Conservation (phyloP, 2,888 invertebrate genomes). For the Arctia plantaginis region DNA sequence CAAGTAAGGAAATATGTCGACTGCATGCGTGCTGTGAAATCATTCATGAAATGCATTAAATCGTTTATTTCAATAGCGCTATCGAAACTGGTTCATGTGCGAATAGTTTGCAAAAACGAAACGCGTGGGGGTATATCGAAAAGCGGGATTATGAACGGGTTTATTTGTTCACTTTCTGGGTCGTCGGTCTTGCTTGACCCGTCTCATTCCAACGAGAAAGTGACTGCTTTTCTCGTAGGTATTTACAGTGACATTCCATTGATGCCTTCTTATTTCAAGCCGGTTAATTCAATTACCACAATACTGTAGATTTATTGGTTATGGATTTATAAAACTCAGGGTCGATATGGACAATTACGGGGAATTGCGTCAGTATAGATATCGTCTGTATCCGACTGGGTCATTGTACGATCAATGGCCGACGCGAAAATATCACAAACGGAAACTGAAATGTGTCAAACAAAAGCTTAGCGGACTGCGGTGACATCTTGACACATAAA, state of each 20-base stretch:
- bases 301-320: conserved; percentile 13
- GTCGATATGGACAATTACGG: conserved; percentile 19
- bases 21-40: conserved; percentile 17
- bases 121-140: conserved; percentile 64
- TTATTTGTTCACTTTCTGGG: conserved; percentile 72
- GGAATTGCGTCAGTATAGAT: conserved; percentile 39
- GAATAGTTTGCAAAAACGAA: conserved; percentile 54
- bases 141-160: conserved; percentile 63
- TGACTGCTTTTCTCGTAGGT: conserved; percentile 46
- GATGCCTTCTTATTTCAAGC: conserved; percentile 9
- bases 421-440: conserved; percentile 67
- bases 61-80: conserved; percentile 43
- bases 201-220: conserved; percentile 57
- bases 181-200: conserved; percentile 78
- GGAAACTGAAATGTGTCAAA: conserved; percentile 70
- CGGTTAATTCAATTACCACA: conserved; percentile 3
- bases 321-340: conserved; percentile 32
- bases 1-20: not conserved
- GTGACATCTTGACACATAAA: conserved; percentile 42
- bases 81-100: conserved; percentile 57
- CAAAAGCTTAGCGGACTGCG: conserved; percentile 31
- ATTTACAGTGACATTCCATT: conserved; percentile 21
- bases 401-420: conserved; percentile 69
- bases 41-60: conserved; percentile 46
- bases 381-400: conserved; percentile 64